Base-by-base conservation (phyloP, 2,888 invertebrate genomes). In the Pteria penguin region DNA sequence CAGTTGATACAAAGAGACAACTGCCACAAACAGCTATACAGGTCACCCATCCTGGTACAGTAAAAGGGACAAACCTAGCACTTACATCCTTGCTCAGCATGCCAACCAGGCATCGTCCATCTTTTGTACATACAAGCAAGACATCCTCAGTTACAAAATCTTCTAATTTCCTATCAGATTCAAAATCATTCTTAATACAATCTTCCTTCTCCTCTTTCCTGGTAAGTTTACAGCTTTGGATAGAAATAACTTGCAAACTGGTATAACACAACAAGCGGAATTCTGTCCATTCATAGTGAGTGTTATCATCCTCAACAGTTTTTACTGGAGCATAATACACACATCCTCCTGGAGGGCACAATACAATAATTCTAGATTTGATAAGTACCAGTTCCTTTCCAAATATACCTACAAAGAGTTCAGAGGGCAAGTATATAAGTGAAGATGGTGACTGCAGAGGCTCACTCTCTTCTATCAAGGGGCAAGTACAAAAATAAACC, bases 331-430 rank as follows among this genome's bases (percentile, higher is more conserved):
- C 67, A 72, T 66, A 67, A 54, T 70, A 79, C 14, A 78, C 72
- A 26, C 76, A 72, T 8, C 79, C 79, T 45, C 68, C 78, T 58
- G 69, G 58, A 45, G 72, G 79, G 78, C 72, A 67, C 18, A 81
- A 32, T 32, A 82, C 26, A 14, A 81, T 14, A 1, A 81, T 66
- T 18, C 76, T 73, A 8, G 76, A 77, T 52, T 67, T 76, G 2
- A 79, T 33, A 22, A 81, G 67, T 26, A 54, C 65, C 11, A 33
- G 5, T 29, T 71, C 66, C 60, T 57, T 65, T 26, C 82, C 82
- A 75, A 76, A 81, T 11, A 79, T 66, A 5, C 54, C 60, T 55
- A 74, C 75, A 32, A 78, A 81, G 11, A 80, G 54, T 11, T 57
- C 18, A 31, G 27, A 36, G 18, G 62, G 71, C 14, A 82, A 70